Conservation (phyloP, 2,797 vertebrate species). For the Peromyscus nudipes region DNA sequence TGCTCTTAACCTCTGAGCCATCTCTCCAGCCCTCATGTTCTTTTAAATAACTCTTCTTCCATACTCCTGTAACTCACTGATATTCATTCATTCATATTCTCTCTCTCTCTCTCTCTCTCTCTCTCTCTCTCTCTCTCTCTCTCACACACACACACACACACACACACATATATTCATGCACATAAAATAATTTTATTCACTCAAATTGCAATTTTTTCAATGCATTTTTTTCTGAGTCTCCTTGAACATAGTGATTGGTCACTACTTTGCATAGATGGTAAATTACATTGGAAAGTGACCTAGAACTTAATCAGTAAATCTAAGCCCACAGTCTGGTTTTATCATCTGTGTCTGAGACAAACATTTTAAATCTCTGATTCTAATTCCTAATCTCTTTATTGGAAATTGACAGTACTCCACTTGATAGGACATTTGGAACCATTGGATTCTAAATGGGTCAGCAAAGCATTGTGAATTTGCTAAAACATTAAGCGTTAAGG, state of each 20-base stretch:
- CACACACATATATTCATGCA: neutral
- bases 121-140: neutral
- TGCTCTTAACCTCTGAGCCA: too few relatives aligned
- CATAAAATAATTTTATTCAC: neutral
- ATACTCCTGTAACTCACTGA: neutral
- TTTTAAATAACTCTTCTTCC: neutral
- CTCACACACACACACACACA: neutral
- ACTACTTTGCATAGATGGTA: neutral
- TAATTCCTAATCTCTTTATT: constrained; percentile 30
- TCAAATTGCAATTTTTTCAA: neutral
- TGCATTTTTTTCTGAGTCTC: neutral
- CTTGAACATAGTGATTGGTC: neutral
- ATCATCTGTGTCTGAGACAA: constrained; percentile 32
- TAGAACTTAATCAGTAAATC: constrained; percentile 15
- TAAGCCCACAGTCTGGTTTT: constrained; percentile 15
- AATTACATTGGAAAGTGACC: constrained; percentile 29
- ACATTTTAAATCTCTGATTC: constrained; percentile 45
- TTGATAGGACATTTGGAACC: neutral
- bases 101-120: too few relatives aligned
- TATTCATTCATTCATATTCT: neutral
- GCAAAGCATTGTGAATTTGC: neutral
- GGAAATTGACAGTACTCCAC: constrained; percentile 3
- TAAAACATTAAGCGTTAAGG: neutral
- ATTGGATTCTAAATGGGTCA: constrained; percentile 19
- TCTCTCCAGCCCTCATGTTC: too few relatives aligned